phyloP scores from a whole-genome alignment of 2,113 vertebrate genomes.

The Macquaria ambigua region DNA sequence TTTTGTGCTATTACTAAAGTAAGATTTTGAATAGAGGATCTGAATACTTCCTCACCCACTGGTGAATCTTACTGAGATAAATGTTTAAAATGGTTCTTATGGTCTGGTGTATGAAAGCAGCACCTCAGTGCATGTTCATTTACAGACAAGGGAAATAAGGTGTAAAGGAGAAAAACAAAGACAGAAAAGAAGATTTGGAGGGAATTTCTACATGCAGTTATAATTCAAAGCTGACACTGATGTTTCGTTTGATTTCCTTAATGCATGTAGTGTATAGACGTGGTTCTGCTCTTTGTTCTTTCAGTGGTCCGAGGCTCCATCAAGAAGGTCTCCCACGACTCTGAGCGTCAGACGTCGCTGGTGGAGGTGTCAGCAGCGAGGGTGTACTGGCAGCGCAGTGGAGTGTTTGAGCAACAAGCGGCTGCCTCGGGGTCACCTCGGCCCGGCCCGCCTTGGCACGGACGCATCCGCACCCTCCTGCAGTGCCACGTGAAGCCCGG shows the following conservation, averaged over 20 bases:
- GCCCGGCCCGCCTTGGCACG: constrained; percentile 71
- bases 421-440: background rate
- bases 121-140: constrained; percentile 13
- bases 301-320: constrained; percentile 88
- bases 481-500: constrained; percentile 85
- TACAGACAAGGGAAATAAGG: constrained; percentile 14
- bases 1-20: background rate
- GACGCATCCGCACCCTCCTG: constrained; percentile 80
- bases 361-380: constrained; percentile 76
- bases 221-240: too few relatives aligned
- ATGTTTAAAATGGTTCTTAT: background rate
- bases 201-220: background rate
- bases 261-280: too few relatives aligned
- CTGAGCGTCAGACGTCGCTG: constrained; percentile 74
- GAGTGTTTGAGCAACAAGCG: constrained; percentile 80
- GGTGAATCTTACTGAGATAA: background rate
- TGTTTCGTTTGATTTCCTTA: background rate
- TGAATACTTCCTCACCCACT: background rate
- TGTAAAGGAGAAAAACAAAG: constrained; percentile 56
- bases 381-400: constrained; percentile 86
- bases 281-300: constrained; percentile 28
- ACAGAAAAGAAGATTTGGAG: constrained; percentile 24
- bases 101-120: constrained; percentile 16
- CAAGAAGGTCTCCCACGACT: constrained; percentile 78
- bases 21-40: background rate